phyloP scores from a whole-genome alignment of 2,797 vertebrate species.

The Apodemus agrarius region DNA sequence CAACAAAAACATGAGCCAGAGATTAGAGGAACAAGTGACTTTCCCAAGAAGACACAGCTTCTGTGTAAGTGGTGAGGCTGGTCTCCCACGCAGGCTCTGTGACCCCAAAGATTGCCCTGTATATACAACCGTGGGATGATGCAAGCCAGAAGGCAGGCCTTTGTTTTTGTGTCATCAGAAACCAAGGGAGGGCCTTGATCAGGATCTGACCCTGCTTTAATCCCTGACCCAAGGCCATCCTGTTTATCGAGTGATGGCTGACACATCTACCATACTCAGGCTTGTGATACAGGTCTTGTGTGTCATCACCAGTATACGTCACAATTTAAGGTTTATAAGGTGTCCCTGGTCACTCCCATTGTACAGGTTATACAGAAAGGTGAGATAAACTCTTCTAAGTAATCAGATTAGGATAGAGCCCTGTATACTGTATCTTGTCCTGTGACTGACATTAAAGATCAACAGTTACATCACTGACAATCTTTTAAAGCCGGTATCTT shows the following conservation, averaged over 20 bases:
- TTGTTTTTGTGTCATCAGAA: conserved; percentile 3
- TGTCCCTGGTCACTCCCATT: background rate
- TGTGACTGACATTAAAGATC: background rate
- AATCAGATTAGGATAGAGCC: background rate
- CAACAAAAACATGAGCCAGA: background rate
- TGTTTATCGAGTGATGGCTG: background rate
- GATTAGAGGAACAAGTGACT: background rate
- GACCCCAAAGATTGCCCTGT: background rate
- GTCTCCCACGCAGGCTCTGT: background rate
- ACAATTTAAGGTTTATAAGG: background rate
- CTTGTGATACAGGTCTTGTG: background rate
- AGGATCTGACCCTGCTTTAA: background rate
- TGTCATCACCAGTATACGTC: background rate
- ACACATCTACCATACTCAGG: background rate
- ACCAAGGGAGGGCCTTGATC: background rate
- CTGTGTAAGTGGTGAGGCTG: background rate
- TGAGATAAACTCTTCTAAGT: background rate
- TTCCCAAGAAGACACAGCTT: background rate
- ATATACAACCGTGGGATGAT: accelerated
- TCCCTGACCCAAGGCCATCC: background rate
- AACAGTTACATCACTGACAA: background rate
- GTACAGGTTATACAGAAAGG: background rate
- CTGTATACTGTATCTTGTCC: background rate
- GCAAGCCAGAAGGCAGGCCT: background rate
- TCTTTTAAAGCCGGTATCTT: background rate